A percentile compares a stretch with the other conserved stretches of the same genome.
phyloP scores from a whole-genome alignment of 1,140 invertebrate species.

The Trachymyrmex cornetzi region DNA sequence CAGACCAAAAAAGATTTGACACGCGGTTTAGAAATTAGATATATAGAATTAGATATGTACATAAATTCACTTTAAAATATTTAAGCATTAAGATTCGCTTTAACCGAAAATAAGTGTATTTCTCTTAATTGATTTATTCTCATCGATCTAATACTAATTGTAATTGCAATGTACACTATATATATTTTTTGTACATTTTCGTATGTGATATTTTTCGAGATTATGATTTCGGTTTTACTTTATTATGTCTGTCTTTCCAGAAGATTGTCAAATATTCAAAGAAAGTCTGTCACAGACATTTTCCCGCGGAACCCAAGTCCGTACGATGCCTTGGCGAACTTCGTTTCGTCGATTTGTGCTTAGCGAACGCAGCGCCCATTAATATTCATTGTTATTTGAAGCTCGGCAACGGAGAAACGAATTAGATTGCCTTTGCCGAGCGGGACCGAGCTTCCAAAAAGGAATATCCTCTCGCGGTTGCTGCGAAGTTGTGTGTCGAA shows the following conservation, averaged over 20 bases:
- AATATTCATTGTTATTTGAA: slow-evolving; percentile 56
- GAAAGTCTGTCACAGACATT: neutral
- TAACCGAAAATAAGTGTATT: too few species aligned
- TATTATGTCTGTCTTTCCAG: neutral
- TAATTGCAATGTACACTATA: too few species aligned
- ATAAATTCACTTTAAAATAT: too few species aligned
- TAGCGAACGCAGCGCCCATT: neutral
- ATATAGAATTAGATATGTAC: too few species aligned
- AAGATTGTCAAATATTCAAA: neutral
- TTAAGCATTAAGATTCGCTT: too few species aligned
- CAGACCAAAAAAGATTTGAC: too few species aligned
- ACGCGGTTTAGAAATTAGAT: too few species aligned
- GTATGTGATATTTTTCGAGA: too few species aligned
- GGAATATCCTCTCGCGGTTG: neutral
- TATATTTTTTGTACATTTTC: too few species aligned
- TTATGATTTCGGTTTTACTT: neutral
- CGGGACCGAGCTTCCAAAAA: neutral
- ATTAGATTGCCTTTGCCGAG: slow-evolving; percentile 32
- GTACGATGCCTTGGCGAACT: neutral
- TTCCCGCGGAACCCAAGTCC: neutral
- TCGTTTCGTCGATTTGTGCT: slow-evolving; percentile 16
- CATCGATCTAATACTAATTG: too few species aligned
- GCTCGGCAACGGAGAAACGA: slow-evolving; percentile 25
- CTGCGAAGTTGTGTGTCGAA: slow-evolving; percentile 21
- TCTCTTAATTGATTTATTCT: too few species aligned